Evolutionary conservation across 2,888 invertebrate genomes (phyloP), one percentile per base, ranked within the genome.

Genomic region (Pyralis farinalis): DNA sequence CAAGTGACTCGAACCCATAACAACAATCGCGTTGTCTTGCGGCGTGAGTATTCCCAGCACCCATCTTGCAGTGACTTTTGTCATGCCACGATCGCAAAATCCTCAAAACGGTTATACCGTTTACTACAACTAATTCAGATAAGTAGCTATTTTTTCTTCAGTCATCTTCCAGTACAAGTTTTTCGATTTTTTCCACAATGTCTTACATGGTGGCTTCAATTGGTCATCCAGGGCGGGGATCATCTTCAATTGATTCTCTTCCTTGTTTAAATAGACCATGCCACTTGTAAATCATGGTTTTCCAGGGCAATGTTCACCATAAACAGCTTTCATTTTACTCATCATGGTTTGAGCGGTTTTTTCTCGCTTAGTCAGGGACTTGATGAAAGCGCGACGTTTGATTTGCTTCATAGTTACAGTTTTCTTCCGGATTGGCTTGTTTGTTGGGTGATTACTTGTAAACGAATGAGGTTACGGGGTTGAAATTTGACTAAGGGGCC

Each of bases 11-110:
- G 4, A 16, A 16, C 5, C 25, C 25, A 7, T 7, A 25, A 5
- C 49, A 10, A 55, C 43, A 22, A 49, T 52, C 42, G 41, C 40
- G 4, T 48, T 46, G 45, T 56, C 57, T 12, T 20, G 49, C 38
- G 53, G 44, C 35, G 51, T 55, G 49, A 61, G 58, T 53, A 62
- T 55, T 53, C 51, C 47, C 34, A 55, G 56, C 20, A 55, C 51
- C 52, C 53, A 55, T 54, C 51, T 53, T 56, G 52, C 54, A 37
- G 53, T 48, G 46, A 61, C 55, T 34, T 55, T 58, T 27, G 45
- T 30, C 51, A 55, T 53, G 49, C 51, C 31, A 57, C 44, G 41
- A 50, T 30, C 54, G 46, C 3, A 54, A 40, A 8, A 51, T 49
- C 4, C 39, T 40, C 8, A 44, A 41, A 40, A 37, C 44, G 7